Percentiles rank a stretch among this genome's conserved stretches.
Evolutionary conservation across 2,888 invertebrate genomes (phyloP).

Genomic region (Capitulum mitella): DNA sequence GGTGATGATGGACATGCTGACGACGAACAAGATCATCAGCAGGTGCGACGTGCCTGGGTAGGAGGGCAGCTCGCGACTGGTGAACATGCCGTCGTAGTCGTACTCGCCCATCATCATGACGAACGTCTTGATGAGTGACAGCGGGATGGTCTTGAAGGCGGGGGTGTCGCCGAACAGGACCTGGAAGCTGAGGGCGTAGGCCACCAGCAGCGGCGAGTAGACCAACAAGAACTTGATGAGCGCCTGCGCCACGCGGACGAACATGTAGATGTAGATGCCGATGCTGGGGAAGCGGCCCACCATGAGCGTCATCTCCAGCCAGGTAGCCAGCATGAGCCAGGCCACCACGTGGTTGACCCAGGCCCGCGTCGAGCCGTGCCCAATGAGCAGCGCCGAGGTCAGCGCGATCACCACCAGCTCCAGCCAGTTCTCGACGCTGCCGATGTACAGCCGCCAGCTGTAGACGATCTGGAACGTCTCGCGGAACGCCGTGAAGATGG

Average conservation of each 20-base stretch:
- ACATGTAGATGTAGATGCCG: slow-evolving; percentile 56
- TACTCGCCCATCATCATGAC: slow-evolving; percentile 57
- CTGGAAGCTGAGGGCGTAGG: slow-evolving; percentile 53
- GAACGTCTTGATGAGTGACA: slow-evolving; percentile 51
- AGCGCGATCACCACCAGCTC: slow-evolving; percentile 49
- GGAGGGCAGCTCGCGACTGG: slow-evolving; percentile 39
- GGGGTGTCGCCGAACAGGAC: slow-evolving; percentile 50
- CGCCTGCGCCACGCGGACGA: slow-evolving; percentile 52
- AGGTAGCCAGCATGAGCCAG: slow-evolving; percentile 49
- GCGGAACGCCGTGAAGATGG: neutral
- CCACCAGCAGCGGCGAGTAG: slow-evolving; percentile 49
- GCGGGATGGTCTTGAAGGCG: slow-evolving; percentile 51
- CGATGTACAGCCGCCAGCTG: slow-evolving; percentile 49
- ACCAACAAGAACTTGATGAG: slow-evolving; percentile 49
- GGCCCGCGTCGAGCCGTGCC: slow-evolving; percentile 42
- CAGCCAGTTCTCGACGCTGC: slow-evolving; percentile 52
- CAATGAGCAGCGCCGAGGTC: slow-evolving; percentile 44
- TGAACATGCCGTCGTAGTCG: slow-evolving; percentile 48
- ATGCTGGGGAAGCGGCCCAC: slow-evolving; percentile 52
- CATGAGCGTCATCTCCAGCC: slow-evolving; percentile 53
- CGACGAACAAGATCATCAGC: slow-evolving; percentile 50
- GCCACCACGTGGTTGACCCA: slow-evolving; percentile 49
- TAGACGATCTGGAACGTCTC: slow-evolving; percentile 48
- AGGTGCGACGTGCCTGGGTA: slow-evolving; percentile 43
- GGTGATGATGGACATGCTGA: slow-evolving; percentile 52